A percentile compares a stretch with the other conserved stretches of the same genome.
These are phyloP conservation scores for Macaca fascicularis DNA, from an alignment of 2,113 vertebrate genomes.

Conservation along the genomic window T2T-MFA8v1.1 NC_088386.1:50488501-50489000, in stretches of 20 bases:
- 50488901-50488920: no score
- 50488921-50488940: no score
- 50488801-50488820: background rate
- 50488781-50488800: background rate
- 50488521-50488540: background rate
- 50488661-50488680: background rate
- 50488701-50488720: background rate
- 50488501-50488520: slow-evolving; percentile 1
- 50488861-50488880: no score
- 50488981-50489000: no score
- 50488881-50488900: no score
- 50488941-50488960: no score
- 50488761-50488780: background rate
- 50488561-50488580: slow-evolving; percentile 26
- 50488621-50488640: background rate
- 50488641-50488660: background rate
- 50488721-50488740: background rate
- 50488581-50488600: background rate
- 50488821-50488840: background rate
- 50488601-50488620: background rate
- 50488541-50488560: background rate
- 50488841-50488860: no score
- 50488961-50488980: no score
- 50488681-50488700: background rate
- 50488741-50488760: background rate